phyloP scores from a whole-genome alignment of 2,797 vertebrate species.

The Enteromius unitaeniatus region DNA sequence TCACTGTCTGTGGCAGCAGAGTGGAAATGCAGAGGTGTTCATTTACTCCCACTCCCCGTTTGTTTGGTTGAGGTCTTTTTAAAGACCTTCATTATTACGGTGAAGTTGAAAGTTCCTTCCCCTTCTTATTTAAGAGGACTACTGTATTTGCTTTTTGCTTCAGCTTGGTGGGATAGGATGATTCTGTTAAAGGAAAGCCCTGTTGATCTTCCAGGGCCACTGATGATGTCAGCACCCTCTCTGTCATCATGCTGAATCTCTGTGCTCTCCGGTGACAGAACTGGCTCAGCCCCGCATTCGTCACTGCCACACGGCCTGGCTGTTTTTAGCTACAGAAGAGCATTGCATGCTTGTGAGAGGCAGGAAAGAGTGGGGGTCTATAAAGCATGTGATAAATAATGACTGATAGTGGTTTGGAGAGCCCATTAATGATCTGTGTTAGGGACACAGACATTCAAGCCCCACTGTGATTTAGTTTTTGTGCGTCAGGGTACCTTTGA shows the following conservation, averaged over 20 bases:
- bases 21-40: constrained; percentile 44
- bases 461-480: background rate
- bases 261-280: constrained; percentile 42
- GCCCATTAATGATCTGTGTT: constrained; percentile 1
- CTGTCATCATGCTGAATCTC: constrained; percentile 28
- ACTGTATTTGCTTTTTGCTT: background rate
- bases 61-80: background rate
- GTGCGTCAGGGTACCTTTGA: background rate
- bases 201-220: constrained; percentile 39
- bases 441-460: background rate
- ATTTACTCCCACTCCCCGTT: constrained; percentile 25
- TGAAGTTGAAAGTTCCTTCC: background rate
- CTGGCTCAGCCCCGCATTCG: constrained; percentile 46
- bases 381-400: background rate
- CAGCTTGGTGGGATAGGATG: background rate
- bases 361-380: background rate
- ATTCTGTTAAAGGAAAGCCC: constrained; percentile 29
- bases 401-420: background rate
- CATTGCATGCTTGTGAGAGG: constrained; percentile 9
- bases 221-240: constrained; percentile 52
- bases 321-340: constrained; percentile 52
- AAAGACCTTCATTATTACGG: background rate
- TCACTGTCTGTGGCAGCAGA: background rate
- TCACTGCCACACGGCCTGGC: constrained; percentile 34
- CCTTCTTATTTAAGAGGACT: background rate